Evolutionary conservation across 2,113 vertebrate genomes (phyloP).

Genomic region (Podarcis muralis): DNA sequence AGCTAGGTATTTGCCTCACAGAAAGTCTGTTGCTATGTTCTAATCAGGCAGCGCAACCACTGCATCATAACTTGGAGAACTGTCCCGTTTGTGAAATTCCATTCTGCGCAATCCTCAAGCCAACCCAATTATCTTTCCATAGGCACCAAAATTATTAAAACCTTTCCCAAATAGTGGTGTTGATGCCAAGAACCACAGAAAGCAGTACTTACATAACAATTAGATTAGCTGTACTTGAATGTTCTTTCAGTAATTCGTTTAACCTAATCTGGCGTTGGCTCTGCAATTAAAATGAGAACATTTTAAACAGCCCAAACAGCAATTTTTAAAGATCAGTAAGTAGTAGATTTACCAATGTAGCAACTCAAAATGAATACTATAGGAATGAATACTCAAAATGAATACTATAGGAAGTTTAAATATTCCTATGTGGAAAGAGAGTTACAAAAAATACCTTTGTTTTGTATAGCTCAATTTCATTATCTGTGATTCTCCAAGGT

Average conservation of each 20-base stretch:
- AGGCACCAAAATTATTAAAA: neutral
- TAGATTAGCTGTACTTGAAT: conserved; percentile 91
- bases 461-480: conserved; percentile 95
- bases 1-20: too few species aligned
- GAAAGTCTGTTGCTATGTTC: too few species aligned
- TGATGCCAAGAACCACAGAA: neutral
- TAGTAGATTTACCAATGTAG: neutral
- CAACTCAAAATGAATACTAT: neutral
- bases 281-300: conserved; percentile 71
- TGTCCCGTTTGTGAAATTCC: too few species aligned
- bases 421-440: rapidly evolving
- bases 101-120: too few species aligned
- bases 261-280: conserved; percentile 93
- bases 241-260: conserved; percentile 95
- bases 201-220: conserved; percentile 93
- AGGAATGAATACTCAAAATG: neutral
- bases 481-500: conserved; percentile 96
- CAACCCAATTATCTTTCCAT: neutral
- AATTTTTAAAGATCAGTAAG: neutral
- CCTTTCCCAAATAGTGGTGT: neutral
- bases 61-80: too few species aligned
- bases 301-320: neutral
- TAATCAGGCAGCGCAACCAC: too few species aligned
- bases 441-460: conserved; percentile 83
- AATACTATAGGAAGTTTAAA: neutral